These are phyloP conservation scores for Venturia canescens DNA, from an alignment of 1,140 invertebrate species.

Conservation along the genomic window DNA sequence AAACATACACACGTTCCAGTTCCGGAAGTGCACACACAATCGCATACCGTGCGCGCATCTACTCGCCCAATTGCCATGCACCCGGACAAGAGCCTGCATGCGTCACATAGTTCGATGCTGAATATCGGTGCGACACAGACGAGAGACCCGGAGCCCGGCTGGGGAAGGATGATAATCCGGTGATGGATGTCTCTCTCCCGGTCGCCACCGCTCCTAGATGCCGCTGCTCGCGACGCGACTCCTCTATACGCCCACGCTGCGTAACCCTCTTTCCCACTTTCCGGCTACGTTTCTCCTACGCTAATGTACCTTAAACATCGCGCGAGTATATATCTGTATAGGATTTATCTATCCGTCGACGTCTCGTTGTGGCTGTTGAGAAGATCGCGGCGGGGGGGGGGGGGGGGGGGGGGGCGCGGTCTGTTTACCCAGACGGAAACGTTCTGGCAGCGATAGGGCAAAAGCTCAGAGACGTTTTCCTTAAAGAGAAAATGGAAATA, in stretches of 20 bases:
- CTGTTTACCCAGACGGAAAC: conserved; percentile 73
- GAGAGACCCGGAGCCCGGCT: conserved; percentile 4
- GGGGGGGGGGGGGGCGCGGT: conserved; percentile 57
- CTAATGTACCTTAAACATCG: neutral
- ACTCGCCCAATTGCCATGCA: too few species aligned
- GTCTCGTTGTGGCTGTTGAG: conserved; percentile 28
- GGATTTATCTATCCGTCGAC: conserved; percentile 27
- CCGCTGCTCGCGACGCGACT: conserved; percentile 60
- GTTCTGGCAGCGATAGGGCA: conserved; percentile 66
- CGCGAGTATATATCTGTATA: conserved; percentile 3
- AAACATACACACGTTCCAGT: too few species aligned
- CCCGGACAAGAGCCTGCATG: too few species aligned
- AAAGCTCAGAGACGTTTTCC: conserved; percentile 41
- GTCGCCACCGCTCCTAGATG: conserved; percentile 41
- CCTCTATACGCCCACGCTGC: conserved; percentile 12
- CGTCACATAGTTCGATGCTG: too few species aligned
- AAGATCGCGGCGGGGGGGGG: too few species aligned
- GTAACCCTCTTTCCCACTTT: neutral
- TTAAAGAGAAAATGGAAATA: conserved; percentile 55
- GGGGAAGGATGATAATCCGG: conserved; percentile 69
- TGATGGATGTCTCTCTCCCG: conserved; percentile 67
- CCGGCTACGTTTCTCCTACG: neutral
- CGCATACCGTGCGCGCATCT: too few species aligned
- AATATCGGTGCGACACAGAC: neutral
- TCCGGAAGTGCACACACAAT: too few species aligned